phyloP scores from a whole-genome alignment of 2,113 vertebrate species.

The Hippoglossus stenolepis region DNA sequence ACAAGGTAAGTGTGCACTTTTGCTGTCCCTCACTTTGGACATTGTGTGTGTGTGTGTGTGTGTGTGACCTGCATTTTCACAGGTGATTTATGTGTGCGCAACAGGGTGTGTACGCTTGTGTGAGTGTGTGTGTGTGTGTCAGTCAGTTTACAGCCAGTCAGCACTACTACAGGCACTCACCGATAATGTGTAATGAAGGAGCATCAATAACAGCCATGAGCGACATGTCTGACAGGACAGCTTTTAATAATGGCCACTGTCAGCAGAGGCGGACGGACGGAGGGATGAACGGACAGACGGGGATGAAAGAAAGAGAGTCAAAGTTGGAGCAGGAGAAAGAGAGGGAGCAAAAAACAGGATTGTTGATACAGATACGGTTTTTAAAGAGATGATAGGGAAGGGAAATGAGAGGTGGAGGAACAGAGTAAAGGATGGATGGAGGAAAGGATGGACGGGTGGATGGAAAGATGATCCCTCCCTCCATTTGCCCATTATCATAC shows the following conservation, averaged over 20 bases:
- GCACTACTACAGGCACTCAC: constrained; percentile 67
- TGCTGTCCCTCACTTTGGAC: not conserved
- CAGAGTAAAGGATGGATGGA: no score
- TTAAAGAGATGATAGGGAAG: no score
- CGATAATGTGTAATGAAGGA: constrained; percentile 73
- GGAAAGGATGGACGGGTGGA: no score
- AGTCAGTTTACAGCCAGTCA: constrained; percentile 59
- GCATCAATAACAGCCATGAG: constrained; percentile 69
- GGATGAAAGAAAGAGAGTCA: not conserved
- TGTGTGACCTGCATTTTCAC: constrained; percentile 3
- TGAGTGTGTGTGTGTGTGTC: constrained; percentile 23
- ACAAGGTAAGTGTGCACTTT: not conserved
- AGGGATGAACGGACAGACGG: not conserved
- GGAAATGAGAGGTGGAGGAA: no score
- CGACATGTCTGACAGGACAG: constrained; percentile 57
- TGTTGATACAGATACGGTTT: no score
- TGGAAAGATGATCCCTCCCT: no score
- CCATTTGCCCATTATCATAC: no score
- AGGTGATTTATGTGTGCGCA: not conserved
- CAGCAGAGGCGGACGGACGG: constrained; percentile 52
- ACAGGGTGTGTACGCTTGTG: constrained; percentile 5
- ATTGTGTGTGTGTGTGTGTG: not conserved
- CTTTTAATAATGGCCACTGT: constrained; percentile 68
- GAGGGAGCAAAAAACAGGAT: no score
- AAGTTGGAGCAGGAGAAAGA: not conserved